Evolutionary conservation across 1,140 invertebrate species (phyloP).

Genomic region (Drosophila parabipectinata): DNA sequence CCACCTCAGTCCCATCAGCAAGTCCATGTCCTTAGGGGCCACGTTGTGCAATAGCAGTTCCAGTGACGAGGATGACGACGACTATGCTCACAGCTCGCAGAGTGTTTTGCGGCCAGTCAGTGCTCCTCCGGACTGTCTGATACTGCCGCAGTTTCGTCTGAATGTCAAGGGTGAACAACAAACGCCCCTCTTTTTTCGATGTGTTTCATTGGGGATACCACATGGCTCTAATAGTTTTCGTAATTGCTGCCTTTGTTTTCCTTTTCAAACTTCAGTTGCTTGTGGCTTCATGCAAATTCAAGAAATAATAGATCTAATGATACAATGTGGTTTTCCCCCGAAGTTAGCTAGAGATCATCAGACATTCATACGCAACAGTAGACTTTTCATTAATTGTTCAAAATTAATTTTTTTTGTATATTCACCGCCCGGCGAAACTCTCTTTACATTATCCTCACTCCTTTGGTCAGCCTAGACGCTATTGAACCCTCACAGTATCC

Average conservation of each 20-base stretch:
- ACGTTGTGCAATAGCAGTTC: slow-evolving; percentile 49
- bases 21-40: slow-evolving; percentile 64
- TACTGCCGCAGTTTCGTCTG: slow-evolving; percentile 56
- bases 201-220: not conserved
- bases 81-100: slow-evolving; percentile 21
- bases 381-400: slow-evolving; percentile 29
- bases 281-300: too few relatives aligned
- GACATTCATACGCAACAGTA: slow-evolving; percentile 25
- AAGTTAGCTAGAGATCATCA: slow-evolving; percentile 9
- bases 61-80: slow-evolving; percentile 58
- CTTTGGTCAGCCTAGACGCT: slow-evolving; percentile 10
- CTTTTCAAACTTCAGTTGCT: too few relatives aligned
- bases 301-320: too few relatives aligned
- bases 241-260: not conserved
- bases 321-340: too few relatives aligned
- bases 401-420: slow-evolving; percentile 50
- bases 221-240: not conserved
- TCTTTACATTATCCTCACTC: not conserved
- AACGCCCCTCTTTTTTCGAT: slow-evolving; percentile 8
- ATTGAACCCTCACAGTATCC: slow-evolving; percentile 5
- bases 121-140: slow-evolving; percentile 65
- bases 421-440: not conserved
- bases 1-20: slow-evolving; percentile 52
- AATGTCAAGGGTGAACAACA: slow-evolving; percentile 73
- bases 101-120: slow-evolving; percentile 54